Evolutionary conservation across 2,113 vertebrate genomes (phyloP).

Genomic region (Ammodytes marinus): DNA sequence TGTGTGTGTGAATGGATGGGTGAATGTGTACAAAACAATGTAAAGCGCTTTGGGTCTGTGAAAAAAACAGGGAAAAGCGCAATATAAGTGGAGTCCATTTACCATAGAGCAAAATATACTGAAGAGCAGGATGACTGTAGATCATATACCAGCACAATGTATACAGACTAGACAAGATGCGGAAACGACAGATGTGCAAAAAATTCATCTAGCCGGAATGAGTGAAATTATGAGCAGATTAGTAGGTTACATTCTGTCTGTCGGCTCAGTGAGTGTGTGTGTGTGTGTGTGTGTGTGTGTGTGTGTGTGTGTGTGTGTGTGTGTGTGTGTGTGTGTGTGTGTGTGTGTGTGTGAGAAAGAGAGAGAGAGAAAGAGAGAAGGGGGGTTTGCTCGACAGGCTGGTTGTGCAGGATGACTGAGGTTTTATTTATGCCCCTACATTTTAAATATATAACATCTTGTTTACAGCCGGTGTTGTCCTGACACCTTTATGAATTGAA

Average conservation of each 20-base stretch:
- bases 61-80: too few relatives aligned
- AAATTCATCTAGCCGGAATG: constrained; percentile 55
- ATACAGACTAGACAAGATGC: constrained; percentile 50
- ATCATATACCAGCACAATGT: neutral
- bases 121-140: neutral
- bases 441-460: constrained; percentile 24
- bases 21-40: too few relatives aligned
- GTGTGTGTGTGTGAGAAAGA: neutral
- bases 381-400: neutral
- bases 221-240: constrained; percentile 77
- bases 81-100: too few relatives aligned
- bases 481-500: constrained; percentile 27
- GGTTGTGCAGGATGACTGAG: constrained; percentile 30
- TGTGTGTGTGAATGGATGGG: too few relatives aligned
- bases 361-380: neutral
- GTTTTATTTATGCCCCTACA: constrained; percentile 42
- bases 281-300: constrained; percentile 16
- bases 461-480: constrained; percentile 16
- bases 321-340: constrained; percentile 31
- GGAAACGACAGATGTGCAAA: constrained; percentile 74
- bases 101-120: neutral
- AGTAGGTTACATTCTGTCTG: constrained; percentile 56
- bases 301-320: constrained; percentile 17
- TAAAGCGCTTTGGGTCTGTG: too few relatives aligned
- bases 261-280: constrained; percentile 28